Evolutionary conservation across 1,140 invertebrate genomes (phyloP).

Genomic region (Nephotettix cincticeps): DNA sequence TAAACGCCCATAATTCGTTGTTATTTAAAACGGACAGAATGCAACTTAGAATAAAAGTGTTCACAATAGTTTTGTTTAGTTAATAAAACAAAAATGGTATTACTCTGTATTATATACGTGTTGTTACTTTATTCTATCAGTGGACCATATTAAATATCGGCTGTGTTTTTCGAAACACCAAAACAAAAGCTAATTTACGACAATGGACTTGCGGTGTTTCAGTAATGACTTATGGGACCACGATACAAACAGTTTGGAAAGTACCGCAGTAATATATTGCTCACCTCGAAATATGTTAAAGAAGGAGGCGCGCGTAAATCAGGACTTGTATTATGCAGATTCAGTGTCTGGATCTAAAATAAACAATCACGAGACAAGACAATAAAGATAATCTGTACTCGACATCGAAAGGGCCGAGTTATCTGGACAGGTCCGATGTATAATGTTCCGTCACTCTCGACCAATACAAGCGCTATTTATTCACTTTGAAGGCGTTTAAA

Average conservation of each 20-base stretch:
- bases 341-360: neutral
- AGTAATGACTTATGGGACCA: no score
- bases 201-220: no score
- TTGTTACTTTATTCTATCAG: no score
- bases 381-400: constrained; percentile 21
- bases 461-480: constrained; percentile 13
- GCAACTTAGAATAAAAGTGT: no score
- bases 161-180: no score
- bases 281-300: neutral
- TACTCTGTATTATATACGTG: no score
- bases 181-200: no score
- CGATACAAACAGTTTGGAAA: no score
- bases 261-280: neutral
- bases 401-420: constrained; percentile 10
- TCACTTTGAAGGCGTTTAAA: neutral
- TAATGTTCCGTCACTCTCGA: neutral
- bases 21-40: neutral
- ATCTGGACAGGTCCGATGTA: neutral
- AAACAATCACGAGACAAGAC: constrained; percentile 12
- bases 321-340: constrained; percentile 18
- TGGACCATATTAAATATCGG: no score
- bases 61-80: no score
- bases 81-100: no score
- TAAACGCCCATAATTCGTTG: no score
- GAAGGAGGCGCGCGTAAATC: neutral